Percentiles rank a stretch among this genome's conserved stretches.
phyloP scores from a whole-genome alignment of 1,140 invertebrate species.

The Eumaeus atala region DNA sequence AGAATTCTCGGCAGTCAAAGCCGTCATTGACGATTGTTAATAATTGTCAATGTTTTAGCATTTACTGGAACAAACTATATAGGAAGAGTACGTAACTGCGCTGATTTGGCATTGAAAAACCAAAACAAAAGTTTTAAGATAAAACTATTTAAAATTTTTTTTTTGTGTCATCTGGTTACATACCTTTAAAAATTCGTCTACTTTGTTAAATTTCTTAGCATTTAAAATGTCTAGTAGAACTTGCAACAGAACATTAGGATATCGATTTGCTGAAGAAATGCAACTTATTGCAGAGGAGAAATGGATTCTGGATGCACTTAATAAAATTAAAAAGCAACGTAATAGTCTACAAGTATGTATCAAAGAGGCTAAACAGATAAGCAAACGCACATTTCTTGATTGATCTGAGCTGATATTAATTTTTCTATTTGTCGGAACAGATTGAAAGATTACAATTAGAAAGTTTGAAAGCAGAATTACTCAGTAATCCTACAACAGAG shows the following conservation, averaged over 20 bases:
- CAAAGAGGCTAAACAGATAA: too few relatives aligned
- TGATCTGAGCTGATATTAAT: neutral
- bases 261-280: conserved; percentile 38
- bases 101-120: too few relatives aligned
- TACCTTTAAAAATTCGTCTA: too few relatives aligned
- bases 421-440: conserved; percentile 27
- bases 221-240: conserved; percentile 20
- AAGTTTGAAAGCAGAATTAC: conserved; percentile 35
- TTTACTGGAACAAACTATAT: too few relatives aligned
- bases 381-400: neutral
- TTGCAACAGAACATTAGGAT: conserved; percentile 23
- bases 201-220: too few relatives aligned
- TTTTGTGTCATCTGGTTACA: neutral
- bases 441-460: conserved; percentile 54
- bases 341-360: conserved; percentile 48
- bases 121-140: too few relatives aligned
- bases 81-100: too few relatives aligned
- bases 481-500: conserved; percentile 15
- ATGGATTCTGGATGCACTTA: conserved; percentile 46
- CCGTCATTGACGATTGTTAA: too few relatives aligned
- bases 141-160: too few relatives aligned
- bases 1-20: too few relatives aligned
- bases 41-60: too few relatives aligned
- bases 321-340: conserved; percentile 42
- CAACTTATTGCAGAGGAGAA: conserved; percentile 49